These are phyloP conservation scores for Gymnodraco acuticeps DNA, from an alignment of 2,797 vertebrate genomes.

Conservation along the genomic window DNA sequence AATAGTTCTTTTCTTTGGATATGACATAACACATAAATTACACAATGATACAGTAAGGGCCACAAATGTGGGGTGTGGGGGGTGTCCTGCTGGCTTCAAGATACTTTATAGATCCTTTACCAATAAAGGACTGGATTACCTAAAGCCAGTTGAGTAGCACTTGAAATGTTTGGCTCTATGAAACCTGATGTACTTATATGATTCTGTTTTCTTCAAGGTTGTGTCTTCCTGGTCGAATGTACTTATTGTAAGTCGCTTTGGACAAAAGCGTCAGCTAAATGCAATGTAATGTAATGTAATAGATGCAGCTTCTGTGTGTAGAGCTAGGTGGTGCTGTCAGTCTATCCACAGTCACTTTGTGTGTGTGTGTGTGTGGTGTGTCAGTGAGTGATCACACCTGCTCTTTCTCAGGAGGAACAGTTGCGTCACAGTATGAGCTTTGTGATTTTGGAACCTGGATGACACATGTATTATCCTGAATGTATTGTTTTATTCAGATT, in stretches of 20 bases:
- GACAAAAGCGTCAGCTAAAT: too few species aligned
- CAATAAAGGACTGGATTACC: too few species aligned
- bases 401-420: constrained; percentile 36
- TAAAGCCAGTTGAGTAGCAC: too few species aligned
- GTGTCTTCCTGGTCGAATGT: too few species aligned
- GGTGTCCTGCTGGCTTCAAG: background rate
- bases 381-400: constrained; percentile 27
- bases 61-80: background rate
- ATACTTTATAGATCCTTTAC: too few species aligned
- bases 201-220: too few species aligned
- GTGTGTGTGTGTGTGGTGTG: constrained; percentile 36
- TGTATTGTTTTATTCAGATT: constrained; percentile 33
- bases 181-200: too few species aligned
- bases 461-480: constrained; percentile 25
- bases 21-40: constrained; percentile 2
- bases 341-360: constrained; percentile 48
- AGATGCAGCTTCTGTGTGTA: constrained; percentile 62
- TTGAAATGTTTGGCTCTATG: too few species aligned
- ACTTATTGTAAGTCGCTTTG: too few species aligned
- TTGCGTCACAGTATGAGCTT: constrained; percentile 27
- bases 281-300: too few species aligned
- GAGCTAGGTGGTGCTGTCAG: constrained; percentile 80
- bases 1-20: background rate
- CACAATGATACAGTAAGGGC: constrained; percentile 4
- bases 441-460: constrained; percentile 32